phyloP scores from a whole-genome alignment of 2,797 vertebrate genomes.

The Megaceryle alcyon region DNA sequence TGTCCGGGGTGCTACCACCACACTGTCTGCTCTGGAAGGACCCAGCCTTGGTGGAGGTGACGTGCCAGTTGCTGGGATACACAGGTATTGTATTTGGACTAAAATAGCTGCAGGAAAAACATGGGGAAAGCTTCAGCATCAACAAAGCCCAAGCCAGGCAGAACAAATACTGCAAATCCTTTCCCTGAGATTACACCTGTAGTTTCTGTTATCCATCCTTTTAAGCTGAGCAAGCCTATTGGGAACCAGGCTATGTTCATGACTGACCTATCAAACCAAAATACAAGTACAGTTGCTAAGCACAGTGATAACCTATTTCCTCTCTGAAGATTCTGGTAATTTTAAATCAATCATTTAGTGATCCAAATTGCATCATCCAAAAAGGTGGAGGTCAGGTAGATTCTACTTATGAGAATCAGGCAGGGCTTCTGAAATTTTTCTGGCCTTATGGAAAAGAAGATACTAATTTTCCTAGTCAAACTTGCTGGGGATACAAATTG shows the following conservation, averaged over 20 bases:
- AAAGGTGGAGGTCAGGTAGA: background rate
- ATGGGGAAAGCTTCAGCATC: constrained; percentile 8
- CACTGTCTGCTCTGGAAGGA: background rate
- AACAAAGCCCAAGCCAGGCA: constrained; percentile 36
- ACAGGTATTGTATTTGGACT: background rate
- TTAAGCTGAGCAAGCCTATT: background rate
- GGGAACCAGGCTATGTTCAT: background rate
- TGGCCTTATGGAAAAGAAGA: background rate
- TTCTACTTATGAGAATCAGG: background rate
- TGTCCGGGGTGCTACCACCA: background rate
- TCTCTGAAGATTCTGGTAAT: background rate
- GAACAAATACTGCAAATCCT: constrained; percentile 27
- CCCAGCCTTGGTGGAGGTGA: background rate
- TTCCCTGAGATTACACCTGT: constrained; percentile 1
- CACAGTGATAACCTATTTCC: background rate
- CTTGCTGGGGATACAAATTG: background rate
- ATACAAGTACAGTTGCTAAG: background rate
- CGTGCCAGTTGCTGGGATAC: background rate
- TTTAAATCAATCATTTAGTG: background rate
- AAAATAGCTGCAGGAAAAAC: background rate
- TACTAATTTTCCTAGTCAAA: background rate
- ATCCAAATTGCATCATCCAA: background rate
- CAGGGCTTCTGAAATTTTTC: background rate
- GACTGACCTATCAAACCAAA: background rate
- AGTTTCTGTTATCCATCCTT: constrained; percentile 22